Evolutionary conservation across 2,113 vertebrate genomes (phyloP).

Genomic region (Pterocles orientalis): DNA sequence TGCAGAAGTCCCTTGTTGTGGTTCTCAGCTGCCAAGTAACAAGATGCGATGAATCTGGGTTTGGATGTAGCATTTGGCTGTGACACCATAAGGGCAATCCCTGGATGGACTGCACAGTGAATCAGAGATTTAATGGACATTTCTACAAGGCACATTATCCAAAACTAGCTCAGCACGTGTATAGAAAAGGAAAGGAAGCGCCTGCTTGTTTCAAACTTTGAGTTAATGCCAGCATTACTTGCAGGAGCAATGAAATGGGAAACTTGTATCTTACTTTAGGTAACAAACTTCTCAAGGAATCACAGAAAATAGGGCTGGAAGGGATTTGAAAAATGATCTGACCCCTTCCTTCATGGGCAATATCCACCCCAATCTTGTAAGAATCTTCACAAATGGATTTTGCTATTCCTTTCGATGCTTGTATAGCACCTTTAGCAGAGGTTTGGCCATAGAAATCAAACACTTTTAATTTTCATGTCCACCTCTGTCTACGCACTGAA

Average conservation of each 20-base stretch:
- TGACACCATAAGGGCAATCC: not conserved
- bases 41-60: not conserved
- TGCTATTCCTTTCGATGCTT: not conserved
- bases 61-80: not conserved
- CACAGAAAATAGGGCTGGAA: not conserved
- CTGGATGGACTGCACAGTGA: not conserved
- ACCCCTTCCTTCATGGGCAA: not conserved
- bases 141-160: not conserved
- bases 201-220: not conserved
- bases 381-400: not conserved
- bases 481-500: not conserved
- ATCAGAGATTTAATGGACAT: not conserved
- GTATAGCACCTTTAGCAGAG: not conserved
- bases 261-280: not conserved
- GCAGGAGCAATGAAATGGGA: not conserved
- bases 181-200: not conserved
- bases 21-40: not conserved
- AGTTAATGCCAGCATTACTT: not conserved
- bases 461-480: not conserved
- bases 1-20: not conserved
- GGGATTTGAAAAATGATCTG: not conserved
- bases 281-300: not conserved
- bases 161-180: not conserved
- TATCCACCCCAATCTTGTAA: not conserved
- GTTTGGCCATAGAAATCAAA: not conserved